Evolutionary conservation across 2,113 vertebrate species (phyloP).

Genomic region (Butorides virescens): DNA sequence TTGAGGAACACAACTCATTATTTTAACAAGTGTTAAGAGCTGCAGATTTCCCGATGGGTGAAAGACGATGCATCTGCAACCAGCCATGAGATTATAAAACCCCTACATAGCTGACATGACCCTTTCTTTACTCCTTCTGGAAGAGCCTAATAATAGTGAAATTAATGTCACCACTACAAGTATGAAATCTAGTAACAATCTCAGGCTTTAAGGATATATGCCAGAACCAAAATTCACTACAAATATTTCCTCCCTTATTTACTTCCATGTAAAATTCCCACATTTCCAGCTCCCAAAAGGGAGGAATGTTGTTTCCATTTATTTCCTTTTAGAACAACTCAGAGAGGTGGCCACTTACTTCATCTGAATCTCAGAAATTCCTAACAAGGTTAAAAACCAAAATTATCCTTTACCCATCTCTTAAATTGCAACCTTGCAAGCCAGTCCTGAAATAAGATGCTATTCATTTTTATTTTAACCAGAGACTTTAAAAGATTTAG

Average conservation of each 20-base stretch:
- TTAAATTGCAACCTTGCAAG: conserved; percentile 3
- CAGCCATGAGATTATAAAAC: background rate
- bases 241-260: background rate
- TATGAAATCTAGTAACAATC: background rate
- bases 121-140: background rate
- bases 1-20: background rate
- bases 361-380: background rate
- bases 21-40: background rate
- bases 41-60: background rate
- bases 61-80: background rate
- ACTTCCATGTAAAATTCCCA: background rate
- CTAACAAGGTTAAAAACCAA: background rate
- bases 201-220: background rate
- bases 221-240: background rate
- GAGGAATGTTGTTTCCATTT: background rate
- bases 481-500: background rate
- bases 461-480: conserved; percentile 16
- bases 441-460: conserved; percentile 20
- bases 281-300: background rate
- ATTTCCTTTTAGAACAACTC: background rate
- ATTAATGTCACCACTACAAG: background rate
- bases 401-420: background rate
- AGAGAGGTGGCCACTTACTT: background rate
- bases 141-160: background rate
- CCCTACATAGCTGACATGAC: background rate